These are phyloP conservation scores for Pantherophis alleghaniensis DNA, from an alignment of 2,797 vertebrate species.

Conservation along the genomic window DNA sequence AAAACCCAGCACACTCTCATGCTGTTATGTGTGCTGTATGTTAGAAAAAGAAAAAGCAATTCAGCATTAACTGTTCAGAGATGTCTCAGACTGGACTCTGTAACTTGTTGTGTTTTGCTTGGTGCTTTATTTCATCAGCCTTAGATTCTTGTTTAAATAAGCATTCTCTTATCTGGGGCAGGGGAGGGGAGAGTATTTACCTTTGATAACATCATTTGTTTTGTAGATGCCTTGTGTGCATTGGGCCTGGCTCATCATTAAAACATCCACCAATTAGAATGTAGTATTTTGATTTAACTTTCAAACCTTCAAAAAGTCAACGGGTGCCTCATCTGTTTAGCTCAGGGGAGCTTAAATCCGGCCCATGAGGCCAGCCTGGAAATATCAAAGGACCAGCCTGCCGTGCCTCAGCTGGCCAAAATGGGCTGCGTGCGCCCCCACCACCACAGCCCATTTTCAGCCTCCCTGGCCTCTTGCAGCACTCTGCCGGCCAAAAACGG, in stretches of 20 bases:
- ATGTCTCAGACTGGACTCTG: background rate
- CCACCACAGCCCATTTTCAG: too few relatives aligned
- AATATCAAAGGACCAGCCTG: too few relatives aligned
- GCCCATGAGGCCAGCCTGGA: too few relatives aligned
- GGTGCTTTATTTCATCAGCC: conserved; percentile 4
- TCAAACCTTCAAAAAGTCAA: background rate
- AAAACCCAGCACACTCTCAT: background rate
- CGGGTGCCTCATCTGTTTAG: background rate
- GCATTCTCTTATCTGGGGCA: background rate
- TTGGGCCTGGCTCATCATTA: background rate
- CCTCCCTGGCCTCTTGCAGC: too few relatives aligned
- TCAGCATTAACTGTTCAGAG: background rate
- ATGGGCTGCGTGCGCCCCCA: too few relatives aligned
- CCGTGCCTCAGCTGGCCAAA: too few relatives aligned
- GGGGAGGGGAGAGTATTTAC: background rate
- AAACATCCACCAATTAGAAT: background rate
- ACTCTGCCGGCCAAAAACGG: too few relatives aligned
- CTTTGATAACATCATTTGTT: conserved; percentile 24
- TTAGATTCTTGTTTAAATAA: conserved; percentile 10
- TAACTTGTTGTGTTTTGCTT: background rate
- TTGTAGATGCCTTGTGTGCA: conserved; percentile 31
- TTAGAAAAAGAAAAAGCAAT: background rate
- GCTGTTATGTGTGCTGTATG: background rate
- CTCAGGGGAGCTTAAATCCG: too few relatives aligned
- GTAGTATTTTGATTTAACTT: background rate